Conservation (phyloP, 2,797 vertebrate genomes). For the Ceryle rudis region DNA sequence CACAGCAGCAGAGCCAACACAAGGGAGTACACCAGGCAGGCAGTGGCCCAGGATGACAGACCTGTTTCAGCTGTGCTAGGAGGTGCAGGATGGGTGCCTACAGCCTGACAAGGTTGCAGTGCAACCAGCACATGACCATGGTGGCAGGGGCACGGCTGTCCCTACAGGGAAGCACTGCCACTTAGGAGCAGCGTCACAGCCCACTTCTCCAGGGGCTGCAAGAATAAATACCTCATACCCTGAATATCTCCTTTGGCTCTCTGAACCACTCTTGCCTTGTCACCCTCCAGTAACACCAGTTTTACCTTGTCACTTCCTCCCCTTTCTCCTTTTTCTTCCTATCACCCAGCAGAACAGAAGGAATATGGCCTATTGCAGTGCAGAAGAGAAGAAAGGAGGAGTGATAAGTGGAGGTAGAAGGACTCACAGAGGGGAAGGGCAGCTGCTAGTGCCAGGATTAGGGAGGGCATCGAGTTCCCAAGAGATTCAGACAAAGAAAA, state of each 20-base stretch:
- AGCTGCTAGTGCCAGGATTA: background rate
- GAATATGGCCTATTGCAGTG: background rate
- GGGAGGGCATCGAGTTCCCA: background rate
- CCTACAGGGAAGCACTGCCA: background rate
- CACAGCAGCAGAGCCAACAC: background rate
- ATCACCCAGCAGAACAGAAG: background rate
- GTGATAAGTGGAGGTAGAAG: background rate
- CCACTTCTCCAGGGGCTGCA: background rate
- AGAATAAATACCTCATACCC: background rate
- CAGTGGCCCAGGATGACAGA: background rate
- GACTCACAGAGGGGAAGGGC: background rate
- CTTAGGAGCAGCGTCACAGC: background rate
- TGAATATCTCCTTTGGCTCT: background rate
- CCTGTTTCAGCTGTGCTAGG: accelerated
- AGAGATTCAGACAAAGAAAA: background rate
- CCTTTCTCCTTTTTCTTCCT: background rate
- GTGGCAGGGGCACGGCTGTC: background rate
- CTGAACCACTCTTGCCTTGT: background rate
- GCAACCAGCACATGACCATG: background rate
- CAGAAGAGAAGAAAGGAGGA: background rate
- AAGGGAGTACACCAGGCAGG: background rate
- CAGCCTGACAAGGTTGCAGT: background rate
- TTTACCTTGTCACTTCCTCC: background rate
- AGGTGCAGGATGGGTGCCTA: background rate
- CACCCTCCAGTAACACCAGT: background rate